Evolutionary conservation across 1,140 invertebrate species (phyloP).

Genomic region (Bradysia coprophila): DNA sequence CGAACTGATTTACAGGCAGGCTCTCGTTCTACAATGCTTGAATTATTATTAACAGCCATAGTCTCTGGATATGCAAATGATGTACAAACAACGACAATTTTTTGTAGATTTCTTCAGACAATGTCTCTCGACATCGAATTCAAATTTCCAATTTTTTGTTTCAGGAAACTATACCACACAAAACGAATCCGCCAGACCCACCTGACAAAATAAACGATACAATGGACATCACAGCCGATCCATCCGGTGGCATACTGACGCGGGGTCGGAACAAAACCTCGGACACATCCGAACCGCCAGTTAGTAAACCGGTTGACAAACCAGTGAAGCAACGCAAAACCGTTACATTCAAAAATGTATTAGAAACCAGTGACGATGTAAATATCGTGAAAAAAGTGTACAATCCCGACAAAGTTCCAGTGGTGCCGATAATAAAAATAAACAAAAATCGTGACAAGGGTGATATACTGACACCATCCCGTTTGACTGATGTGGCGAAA

Average conservation of each 20-base stretch:
- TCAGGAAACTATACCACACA: not conserved
- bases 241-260: not conserved
- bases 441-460: conserved; percentile 7
- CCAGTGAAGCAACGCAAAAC: conserved; percentile 18
- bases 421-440: conserved; percentile 23
- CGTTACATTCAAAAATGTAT: conserved; percentile 22
- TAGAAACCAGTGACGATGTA: conserved; percentile 23
- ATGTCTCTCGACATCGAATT: too few species aligned
- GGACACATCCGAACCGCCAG: too few species aligned
- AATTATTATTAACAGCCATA: too few species aligned
- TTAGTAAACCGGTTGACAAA: not conserved
- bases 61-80: too few species aligned
- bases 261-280: not conserved
- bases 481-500: conserved; percentile 21
- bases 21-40: too few species aligned
- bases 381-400: conserved; percentile 21
- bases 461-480: conserved; percentile 21
- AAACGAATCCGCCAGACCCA: not conserved
- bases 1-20: too few species aligned
- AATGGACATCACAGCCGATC: too few species aligned
- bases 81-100: too few species aligned
- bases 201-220: not conserved
- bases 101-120: too few species aligned
- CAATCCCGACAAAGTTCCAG: conserved; percentile 18
- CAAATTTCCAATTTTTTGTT: too few species aligned